Percentiles rank a stretch among this genome's conserved stretches.
Evolutionary conservation across 2,113 vertebrate species (phyloP).

Genomic region (Myanophis thanlyinensis): DNA sequence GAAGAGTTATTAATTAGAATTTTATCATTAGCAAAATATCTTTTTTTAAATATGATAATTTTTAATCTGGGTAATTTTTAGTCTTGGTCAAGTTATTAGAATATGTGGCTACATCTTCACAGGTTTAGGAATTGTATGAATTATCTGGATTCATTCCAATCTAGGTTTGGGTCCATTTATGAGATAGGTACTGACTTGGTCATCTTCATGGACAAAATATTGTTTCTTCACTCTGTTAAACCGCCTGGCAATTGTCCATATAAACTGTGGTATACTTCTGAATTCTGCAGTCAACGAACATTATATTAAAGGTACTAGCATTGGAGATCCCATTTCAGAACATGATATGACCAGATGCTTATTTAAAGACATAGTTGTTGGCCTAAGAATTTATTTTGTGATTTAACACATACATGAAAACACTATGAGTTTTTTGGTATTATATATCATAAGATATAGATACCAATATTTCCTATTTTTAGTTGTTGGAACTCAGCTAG

Average conservation of each 20-base stretch:
- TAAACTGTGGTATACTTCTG: not conserved
- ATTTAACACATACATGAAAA: not conserved
- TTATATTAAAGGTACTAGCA: not conserved
- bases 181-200: not conserved
- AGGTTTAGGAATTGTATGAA: not conserved
- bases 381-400: not conserved
- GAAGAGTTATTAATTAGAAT: not conserved
- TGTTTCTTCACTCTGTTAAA: not conserved
- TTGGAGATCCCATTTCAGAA: not conserved
- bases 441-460: not conserved
- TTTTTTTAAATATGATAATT: no score
- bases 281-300: not conserved
- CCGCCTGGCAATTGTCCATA: not conserved
- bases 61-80: no score
- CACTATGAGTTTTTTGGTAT: not conserved
- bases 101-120: not conserved
- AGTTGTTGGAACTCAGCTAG: not conserved
- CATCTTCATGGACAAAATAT: not conserved
- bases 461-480: not conserved
- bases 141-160: not conserved
- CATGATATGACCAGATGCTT: not conserved
- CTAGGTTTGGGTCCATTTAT: not conserved
- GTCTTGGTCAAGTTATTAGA: not conserved
- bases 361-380: not conserved
- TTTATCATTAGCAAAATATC: not conserved